Base-by-base conservation (phyloP, 2,113 vertebrate genomes). In the Pelvicachromis taeniatus region DNA sequence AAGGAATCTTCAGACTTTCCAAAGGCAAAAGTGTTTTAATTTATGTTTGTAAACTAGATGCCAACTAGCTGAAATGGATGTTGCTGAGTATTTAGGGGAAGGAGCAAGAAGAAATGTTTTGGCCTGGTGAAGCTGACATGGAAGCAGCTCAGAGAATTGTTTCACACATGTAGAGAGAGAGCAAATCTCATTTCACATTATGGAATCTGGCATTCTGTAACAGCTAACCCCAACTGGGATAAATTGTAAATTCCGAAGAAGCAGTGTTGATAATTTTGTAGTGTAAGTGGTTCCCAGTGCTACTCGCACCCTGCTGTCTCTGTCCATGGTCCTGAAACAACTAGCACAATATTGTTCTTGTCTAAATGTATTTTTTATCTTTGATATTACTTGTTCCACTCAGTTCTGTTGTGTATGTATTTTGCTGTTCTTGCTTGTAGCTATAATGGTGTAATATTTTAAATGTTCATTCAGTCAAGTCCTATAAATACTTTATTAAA, bases 321-420 rank as follows among this genome's bases (percentile, higher is more conserved):
- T 84, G 56, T 65, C 82, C 33, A 21, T 45, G 82, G 82, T 84
- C 3, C 40, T 90, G 84, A 85, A 90, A 84, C 19, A 38, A 19
- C 9, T 26, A 70, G 0, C 13, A 70, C 9, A 1, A 2, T 45
- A n/a, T 42, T 70, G 6, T 14, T 17, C 0, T 42, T 68, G 42
- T 23, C 63, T 70, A 26, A 45, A 11, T 17, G 14, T 26, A 21
- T 45, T 26, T 70, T 45, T 26, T n/a, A 4, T 70, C 65, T 11
- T 23, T 45, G 40, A 70, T 65, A 65, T 45, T 45, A 70, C 21
- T 70, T 10, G 21, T 45, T 45, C 14, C 14, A 70, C 14, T 70
- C 3, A 0, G 38, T 70, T 70, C 14, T 26, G 3, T 10, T 45
- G 4, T 0, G 0, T 14, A 45, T 45, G 21, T 70, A 21, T 21